Percentiles rank a stretch among this genome's conserved stretches.
Evolutionary conservation across 2,888 invertebrate genomes (phyloP).

Genomic region (Eupithecia pulchellata): DNA sequence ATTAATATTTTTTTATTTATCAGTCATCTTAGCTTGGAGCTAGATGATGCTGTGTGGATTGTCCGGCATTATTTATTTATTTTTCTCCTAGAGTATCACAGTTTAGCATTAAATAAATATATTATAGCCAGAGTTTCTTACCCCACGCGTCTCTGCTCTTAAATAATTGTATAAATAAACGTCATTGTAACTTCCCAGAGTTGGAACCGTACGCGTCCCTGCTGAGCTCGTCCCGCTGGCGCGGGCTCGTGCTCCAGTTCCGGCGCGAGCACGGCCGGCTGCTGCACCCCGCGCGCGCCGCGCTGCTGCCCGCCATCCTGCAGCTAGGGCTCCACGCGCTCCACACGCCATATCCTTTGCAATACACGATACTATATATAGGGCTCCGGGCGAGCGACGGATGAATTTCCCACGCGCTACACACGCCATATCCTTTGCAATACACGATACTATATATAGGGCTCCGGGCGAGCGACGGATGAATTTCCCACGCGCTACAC

Average conservation of each 20-base stretch:
- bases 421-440: constrained; percentile 92
- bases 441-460: too few species aligned
- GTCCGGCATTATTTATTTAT: too few species aligned
- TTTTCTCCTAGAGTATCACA: too few species aligned
- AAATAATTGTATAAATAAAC: too few species aligned
- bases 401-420: constrained; percentile 96
- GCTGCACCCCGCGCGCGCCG: constrained; percentile 96
- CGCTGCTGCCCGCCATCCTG: constrained; percentile 95
- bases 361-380: background rate
- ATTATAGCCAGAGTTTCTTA: too few species aligned
- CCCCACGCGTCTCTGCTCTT: too few species aligned
- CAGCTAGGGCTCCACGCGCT: constrained; percentile 97
- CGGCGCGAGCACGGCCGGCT: constrained; percentile 96
- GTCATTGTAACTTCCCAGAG: constrained; percentile 71
- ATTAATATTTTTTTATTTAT: too few species aligned
- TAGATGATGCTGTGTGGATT: too few species aligned
- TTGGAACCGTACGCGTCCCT: constrained; percentile 89
- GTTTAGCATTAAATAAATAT: too few species aligned
- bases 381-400: too few species aligned
- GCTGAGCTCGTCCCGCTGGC: constrained; percentile 90
- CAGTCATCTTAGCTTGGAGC: too few species aligned
- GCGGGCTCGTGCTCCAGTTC: constrained; percentile 94
- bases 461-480: too few species aligned
- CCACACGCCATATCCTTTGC: constrained; percentile 94
- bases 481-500: constrained; percentile 97